phyloP scores from a whole-genome alignment of 2,113 vertebrate species.

The Myotis yumanensis region DNA sequence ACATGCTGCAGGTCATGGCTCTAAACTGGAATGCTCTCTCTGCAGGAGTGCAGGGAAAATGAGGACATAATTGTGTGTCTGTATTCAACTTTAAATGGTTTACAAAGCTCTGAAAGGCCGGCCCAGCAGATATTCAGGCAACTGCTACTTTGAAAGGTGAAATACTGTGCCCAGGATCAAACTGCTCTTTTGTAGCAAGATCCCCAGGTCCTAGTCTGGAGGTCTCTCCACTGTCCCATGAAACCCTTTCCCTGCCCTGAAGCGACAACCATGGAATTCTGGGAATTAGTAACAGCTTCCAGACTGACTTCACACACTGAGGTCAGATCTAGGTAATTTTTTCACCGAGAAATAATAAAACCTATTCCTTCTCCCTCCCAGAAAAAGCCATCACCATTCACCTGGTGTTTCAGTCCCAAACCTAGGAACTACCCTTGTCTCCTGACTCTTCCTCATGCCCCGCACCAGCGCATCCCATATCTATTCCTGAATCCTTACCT shows the following conservation, averaged over 20 bases:
- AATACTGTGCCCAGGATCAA: no score
- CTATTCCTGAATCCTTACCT: no score
- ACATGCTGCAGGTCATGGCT: background rate
- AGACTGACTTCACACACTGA: background rate
- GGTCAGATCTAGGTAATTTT: background rate
- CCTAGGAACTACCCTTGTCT: background rate
- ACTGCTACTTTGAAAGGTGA: background rate
- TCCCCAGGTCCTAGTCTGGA: background rate
- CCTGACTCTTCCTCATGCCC: background rate
- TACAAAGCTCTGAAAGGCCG: background rate
- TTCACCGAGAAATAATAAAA: background rate
- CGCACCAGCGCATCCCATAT: rapidly evolving
- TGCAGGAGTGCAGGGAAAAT: no score
- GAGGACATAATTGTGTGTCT: rapidly evolving
- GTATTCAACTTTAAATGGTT: background rate
- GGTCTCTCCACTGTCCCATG: background rate
- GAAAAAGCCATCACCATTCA: background rate
- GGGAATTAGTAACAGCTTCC: background rate
- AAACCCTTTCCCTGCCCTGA: background rate
- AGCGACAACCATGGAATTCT: background rate
- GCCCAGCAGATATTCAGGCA: rapidly evolving
- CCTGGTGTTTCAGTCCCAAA: background rate
- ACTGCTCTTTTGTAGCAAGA: background rate
- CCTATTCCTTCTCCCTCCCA: background rate
- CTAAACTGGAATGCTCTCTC: background rate